Percentiles rank a stretch among this genome's conserved stretches.
Conservation (phyloP, 2,113 vertebrate genomes). For the mouse (Mus musculus) region GRCm39 chr10:20689501-20690000, state of each 20-base stretch:
- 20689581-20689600: background rate
- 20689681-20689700: background rate
- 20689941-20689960: background rate
- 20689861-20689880: background rate
- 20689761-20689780: background rate
- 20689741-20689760: background rate
- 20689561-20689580: background rate
- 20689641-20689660: background rate
- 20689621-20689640: background rate
- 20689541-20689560: background rate
- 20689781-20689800: background rate
- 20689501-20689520: background rate
- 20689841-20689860: background rate
- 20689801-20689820: background rate
- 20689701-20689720: background rate
- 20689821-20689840: background rate
- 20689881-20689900: background rate
- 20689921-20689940: background rate
- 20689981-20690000: background rate
- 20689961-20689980: background rate
- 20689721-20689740: background rate
- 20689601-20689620: background rate
- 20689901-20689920: background rate
- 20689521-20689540: background rate
- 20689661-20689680: background rate